Percentiles rank a stretch among this genome's conserved stretches.
Conservation (phyloP, 2,797 vertebrate genomes). For the Brachyalestes nurse region DNA sequence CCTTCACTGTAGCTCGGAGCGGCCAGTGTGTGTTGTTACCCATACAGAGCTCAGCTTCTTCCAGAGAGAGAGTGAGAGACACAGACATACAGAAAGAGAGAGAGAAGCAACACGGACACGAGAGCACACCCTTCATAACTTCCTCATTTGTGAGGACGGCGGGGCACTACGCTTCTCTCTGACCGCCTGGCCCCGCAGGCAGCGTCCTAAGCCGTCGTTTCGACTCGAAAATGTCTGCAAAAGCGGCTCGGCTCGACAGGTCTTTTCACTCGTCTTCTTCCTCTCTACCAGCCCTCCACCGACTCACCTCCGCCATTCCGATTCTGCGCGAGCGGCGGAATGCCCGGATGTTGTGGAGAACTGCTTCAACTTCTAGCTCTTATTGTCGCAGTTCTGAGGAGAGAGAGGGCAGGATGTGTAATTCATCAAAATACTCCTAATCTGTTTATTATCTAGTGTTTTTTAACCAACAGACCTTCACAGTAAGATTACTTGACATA, state of each 20-base stretch:
- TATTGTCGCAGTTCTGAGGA: constrained; percentile 52
- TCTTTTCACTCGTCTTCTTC: constrained; percentile 67
- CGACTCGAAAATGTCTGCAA: constrained; percentile 39
- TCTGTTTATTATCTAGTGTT: neutral
- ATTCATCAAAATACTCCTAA: neutral
- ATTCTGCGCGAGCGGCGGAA: constrained; percentile 80
- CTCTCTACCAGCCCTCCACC: constrained; percentile 71
- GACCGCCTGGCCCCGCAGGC: constrained; percentile 53
- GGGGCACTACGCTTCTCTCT: constrained; percentile 14
- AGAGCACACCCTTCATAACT: constrained; percentile 55
- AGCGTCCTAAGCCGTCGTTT: constrained; percentile 37
- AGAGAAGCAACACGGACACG: constrained; percentile 24
- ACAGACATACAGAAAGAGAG: neutral
- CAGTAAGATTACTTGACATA: too few relatives aligned
- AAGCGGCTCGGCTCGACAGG: constrained; percentile 55
- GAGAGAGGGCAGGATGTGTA: neutral
- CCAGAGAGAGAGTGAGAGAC: constrained; percentile 54
- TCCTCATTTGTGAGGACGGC: constrained; percentile 5
- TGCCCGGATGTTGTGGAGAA: constrained; percentile 83
- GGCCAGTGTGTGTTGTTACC: constrained; percentile 62
- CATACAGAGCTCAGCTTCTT: constrained; percentile 63
- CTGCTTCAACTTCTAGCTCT: constrained; percentile 57
- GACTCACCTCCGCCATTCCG: constrained; percentile 88
- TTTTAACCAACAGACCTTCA: too few relatives aligned
- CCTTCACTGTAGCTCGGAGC: constrained; percentile 68